Percentiles rank a stretch among this genome's conserved stretches.
These are phyloP conservation scores for Drosophila neotestacea DNA, from an alignment of 2,888 invertebrate species.

Conservation along the genomic window DNA sequence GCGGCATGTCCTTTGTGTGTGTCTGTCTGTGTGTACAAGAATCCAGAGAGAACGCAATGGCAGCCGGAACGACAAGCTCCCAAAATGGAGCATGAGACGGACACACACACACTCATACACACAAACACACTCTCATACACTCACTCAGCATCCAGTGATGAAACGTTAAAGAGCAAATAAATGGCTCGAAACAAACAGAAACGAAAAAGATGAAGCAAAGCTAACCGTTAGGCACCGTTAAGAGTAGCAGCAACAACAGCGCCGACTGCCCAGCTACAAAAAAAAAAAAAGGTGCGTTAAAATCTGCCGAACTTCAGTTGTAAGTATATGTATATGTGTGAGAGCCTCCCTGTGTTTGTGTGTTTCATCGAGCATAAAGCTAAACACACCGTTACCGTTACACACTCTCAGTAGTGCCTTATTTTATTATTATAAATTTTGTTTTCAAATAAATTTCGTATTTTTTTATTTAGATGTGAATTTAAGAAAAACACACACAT, in stretches of 20 bases:
- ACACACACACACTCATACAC: constrained; percentile 13
- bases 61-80: constrained; percentile 65
- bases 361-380: constrained; percentile 19
- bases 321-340: neutral
- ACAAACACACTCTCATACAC: neutral
- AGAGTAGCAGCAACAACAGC: constrained; percentile 7
- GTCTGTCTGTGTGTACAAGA: constrained; percentile 31
- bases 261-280: constrained; percentile 6
- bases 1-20: constrained; percentile 53
- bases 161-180: constrained; percentile 77
- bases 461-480: constrained; percentile 2
- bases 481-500: constrained; percentile 29
- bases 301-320: constrained; percentile 43
- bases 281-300: constrained; percentile 23
- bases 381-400: constrained; percentile 23
- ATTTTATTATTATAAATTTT: constrained; percentile 35
- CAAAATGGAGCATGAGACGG: constrained; percentile 42
- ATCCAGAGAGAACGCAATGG: constrained; percentile 52
- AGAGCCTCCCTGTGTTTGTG: constrained; percentile 16
- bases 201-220: constrained; percentile 56
- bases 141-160: constrained; percentile 38
- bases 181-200: constrained; percentile 71
- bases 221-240: constrained; percentile 34
- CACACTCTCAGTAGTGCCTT: constrained; percentile 5
- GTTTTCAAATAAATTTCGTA: constrained; percentile 29